Evolutionary conservation across 2,113 vertebrate species (phyloP).

Genomic region (Scopus umbretta): DNA sequence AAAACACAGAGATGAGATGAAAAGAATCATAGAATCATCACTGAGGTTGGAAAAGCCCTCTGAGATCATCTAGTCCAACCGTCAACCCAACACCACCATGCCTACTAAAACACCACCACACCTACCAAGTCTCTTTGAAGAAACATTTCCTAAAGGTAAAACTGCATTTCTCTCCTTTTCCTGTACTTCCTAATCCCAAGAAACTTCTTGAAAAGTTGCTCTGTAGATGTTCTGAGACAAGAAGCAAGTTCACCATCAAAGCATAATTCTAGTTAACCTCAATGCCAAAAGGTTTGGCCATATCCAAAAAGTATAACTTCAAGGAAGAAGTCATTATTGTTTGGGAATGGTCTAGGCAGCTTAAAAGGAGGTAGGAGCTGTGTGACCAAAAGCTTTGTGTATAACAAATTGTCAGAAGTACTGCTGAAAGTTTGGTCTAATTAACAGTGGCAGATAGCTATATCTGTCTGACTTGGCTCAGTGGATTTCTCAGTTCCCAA

Average conservation of each 20-base stretch:
- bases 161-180: not conserved
- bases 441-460: not conserved
- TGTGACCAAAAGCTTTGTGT: not conserved
- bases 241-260: not conserved
- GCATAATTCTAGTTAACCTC: not conserved
- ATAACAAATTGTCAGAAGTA: not conserved
- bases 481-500: not conserved
- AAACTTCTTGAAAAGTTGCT: not conserved
- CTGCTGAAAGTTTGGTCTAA: not conserved
- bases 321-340: not conserved
- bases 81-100: too few species aligned
- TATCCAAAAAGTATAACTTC: not conserved
- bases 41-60: too few species aligned
- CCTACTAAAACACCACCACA: too few species aligned
- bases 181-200: not conserved
- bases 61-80: too few species aligned
- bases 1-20: not conserved
- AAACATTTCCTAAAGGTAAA: not conserved
- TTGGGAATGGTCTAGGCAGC: not conserved
- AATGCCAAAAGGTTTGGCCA: not conserved
- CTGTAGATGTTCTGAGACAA: not conserved
- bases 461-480: not conserved
- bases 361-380: not conserved
- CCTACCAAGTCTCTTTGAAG: not conserved
- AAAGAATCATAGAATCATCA: too few species aligned